Evolutionary conservation across 2,113 vertebrate species (phyloP), one percentile per base, ranked within the genome.

Genomic region (Mastomys coucha): DNA sequence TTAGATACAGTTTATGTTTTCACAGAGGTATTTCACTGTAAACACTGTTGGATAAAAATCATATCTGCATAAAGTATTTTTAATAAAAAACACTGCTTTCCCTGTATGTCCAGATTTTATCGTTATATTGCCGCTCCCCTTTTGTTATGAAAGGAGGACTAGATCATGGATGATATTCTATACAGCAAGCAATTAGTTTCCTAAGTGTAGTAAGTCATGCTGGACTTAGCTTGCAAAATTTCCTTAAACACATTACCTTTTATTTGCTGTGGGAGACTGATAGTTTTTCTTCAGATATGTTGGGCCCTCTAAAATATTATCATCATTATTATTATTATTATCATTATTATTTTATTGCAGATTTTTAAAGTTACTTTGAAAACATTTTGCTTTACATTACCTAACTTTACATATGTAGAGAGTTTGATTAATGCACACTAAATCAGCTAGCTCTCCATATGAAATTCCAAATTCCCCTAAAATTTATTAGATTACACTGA

Each of bases 31-130:
- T 76, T 45, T 77, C 17, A 93, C 22, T 63, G 5, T 85, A 69
- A 81, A 91, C n/a, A 86, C 65, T 67, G 33, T 58, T 17, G 45
- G 0, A 9, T 77, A 93, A 81, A 31, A 67, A 16, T n/a, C 73
- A 58, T 92, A 31, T 82, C 36, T 95, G 0, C 91, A 86, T 67
- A 11, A 45, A 69, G 49, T 4, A 26, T 45, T 56, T 93, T 94
- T 88, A 88, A 80, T 85, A 31, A 65, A 12, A 91, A 49, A 39
- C 7, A 72, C 77, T 93, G 19, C n/a, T 96, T 96, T 80, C 7
- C 3, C 82, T 90, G 4, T 80, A 13, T 80, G 56, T 88, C 78
- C 88, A 58, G 28, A 88, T 88, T 95, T 92, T 28, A 87, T 89
- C 63, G 56, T 95, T 16, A 39, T 13, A 36, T 60, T 87, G 0